Base-by-base conservation (phyloP, 2,113 vertebrate genomes). In the Echinops telfairi region DNA sequence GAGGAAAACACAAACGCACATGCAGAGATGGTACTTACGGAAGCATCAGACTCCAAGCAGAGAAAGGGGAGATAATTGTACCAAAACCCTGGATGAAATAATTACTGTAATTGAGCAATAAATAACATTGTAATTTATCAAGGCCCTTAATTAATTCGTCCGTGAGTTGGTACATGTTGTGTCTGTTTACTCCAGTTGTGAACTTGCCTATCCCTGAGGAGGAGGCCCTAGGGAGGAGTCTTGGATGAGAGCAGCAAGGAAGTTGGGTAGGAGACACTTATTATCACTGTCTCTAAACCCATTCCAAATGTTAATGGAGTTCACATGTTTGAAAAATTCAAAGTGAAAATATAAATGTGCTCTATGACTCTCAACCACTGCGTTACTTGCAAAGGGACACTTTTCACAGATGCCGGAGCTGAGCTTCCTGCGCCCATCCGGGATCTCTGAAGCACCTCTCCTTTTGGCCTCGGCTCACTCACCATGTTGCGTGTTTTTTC, bases 51-150 rank as follows among this genome's bases (percentile, higher is more conserved):
- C 82, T 36, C 75, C 68, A 73, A 6, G 43, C 75, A 60, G 87
- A 89, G 81, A 94, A 93, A 93, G 38, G 47, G n/a, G 16, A 83
- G 79, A 92, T 88, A 76, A 96, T 93, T 91, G 73, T 60, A 81
- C 62, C 31, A 88, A 86, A 92, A 95, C 82, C 85, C 68, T 40
- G 82, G 62, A 91, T 93, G 58, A 94, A 93, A 94, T 96, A 91
- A 96, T 96, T 94, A 88, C 90, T 96, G 60, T 91, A 91, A 96
- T 90, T 89, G 92, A 95, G 92, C 36, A 71, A 95, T 93, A 96
- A 95, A 88, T 88, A 95, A 23, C 85, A 86, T 83, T 89, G 83
- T 82, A 87, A 90, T 95, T 95, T 91, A 96, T 94, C 78, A 76
- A 89, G 85, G 38, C 64, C 84, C 58, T 93, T 91, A 92, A 92